Base-by-base conservation (phyloP, 2,797 vertebrate species). In the Neosilurus mollespiculum region DNA sequence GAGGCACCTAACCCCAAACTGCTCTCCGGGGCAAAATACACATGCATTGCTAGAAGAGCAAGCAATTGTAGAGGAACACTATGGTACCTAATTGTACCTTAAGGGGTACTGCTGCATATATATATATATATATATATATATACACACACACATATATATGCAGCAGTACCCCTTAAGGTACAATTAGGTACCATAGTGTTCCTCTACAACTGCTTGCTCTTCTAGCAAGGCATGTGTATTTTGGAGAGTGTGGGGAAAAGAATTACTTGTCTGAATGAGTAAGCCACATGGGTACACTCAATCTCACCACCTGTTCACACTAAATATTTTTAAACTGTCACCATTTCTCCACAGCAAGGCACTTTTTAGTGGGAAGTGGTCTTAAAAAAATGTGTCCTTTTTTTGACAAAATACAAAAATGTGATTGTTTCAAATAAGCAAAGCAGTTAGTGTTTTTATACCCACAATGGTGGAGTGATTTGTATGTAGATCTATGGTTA, bases 301-400 rank as follows among this genome's bases (percentile, higher is more conserved):
- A 65, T 18, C 51, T 37, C 72, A 81, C 66, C 66, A 78, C 53
- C 78, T 62, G 62, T 82, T 65, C 70, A 78, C n/a, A 78, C 51
- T 43, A 20, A 72, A 76, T 54, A 78, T 81, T 37, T 62, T 62
- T 56, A 58, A 67, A 16, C 51, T 58, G 53, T 80, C 54, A 64
- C 4, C 18, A 9, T 30, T 67, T 77, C 20, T 11, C 67, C 18
- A 16, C 22, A 64, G 51, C 73, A 69, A 54, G 58, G 34, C n/a
- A 30, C 73, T 77, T 69, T 77, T 73, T 10, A 53, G n/a, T 4
- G 1, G 22, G 1, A 53, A 72, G 61, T 54, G n/a, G 4, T 30
- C 4, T 43, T 43, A n/a, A n/a, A n/a, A n/a, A n/a, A n/a, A n/a
- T 43, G 37, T 43, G 6, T 43, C 6, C 6, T 43, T 2, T 43